Base-by-base conservation (phyloP, 2,888 invertebrate genomes). In the Protodeltote pygarga region DNA sequence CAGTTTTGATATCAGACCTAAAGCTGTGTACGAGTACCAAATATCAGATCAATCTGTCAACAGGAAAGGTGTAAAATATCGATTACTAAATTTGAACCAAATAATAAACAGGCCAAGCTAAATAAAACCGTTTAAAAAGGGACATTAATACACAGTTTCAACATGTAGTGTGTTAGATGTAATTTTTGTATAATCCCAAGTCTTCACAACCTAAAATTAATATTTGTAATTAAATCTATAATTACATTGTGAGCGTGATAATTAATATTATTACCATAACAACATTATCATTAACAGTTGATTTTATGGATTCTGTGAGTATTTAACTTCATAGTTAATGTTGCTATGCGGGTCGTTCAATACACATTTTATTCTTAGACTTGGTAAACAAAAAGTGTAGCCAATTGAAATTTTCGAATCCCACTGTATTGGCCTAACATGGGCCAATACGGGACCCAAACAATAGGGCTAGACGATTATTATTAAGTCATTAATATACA, bases 401-500 rank as follows among this genome's bases (percentile, higher is more conserved):
- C 31, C 68, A 68, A 67, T 68, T 63, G 53, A 60, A 51, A 54
- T 47, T 58, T 47, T 41, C 27, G 23, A 50, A 50, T 57, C 54
- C 61, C 58, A 35, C 16, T 32, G 37, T 16, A 34, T 40, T 21
- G 29, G 17, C 11, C 8, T 29, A 17, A 25, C 24, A 32, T 37
- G 31, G 23, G 6, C 59, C 63, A 60, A 81, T 78, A 79, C 75
- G 75, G 75, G 77, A 74, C 69, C 53, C 67, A 59, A 69, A 62
- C 45, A 51, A 41, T 55, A 67, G 77, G 73, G 79, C 75, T 79
- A 76, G 73, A 77, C 83, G 79, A 79, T 82, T 78, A 76, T 82
- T 85, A 87, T 87, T 83, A 87, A 85, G 85, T 83, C 81, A 87
- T 88, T 87, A 71, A 66, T 72, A 54, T 58, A 71, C 62, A 69